Base-by-base conservation (phyloP, 2,888 invertebrate genomes). In the Amblyjoppa fuscipennis region DNA sequence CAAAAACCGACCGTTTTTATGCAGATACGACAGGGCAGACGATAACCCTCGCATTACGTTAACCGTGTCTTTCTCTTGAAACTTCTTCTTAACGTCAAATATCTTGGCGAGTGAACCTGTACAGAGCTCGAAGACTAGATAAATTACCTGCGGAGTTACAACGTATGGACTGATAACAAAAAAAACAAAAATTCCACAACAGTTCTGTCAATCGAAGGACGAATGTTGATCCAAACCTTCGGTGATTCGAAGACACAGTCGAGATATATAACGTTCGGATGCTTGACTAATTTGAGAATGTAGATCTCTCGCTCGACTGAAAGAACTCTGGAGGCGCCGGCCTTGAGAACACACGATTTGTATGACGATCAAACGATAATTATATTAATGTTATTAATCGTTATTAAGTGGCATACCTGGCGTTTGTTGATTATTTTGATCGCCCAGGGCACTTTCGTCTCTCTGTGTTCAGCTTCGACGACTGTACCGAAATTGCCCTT, bases 111-210 rank as follows among this genome's bases (percentile, higher is more conserved):
- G 91, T 87, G 95, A 95, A 28, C 94, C 95, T 28, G 92, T 91
- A 91, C 96, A 96, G 64, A 94, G 90, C 91, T 96, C 96, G 91
- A 95, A 94, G 13, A 96, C 94, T 87, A 96, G 92, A 91, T 95
- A 96, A 90, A 95, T 95, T 89, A 94, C 95, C 93, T 88, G 77
- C 4, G 25, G 77, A 78, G 45, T 53, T 56, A n/a, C 71, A 51
- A 9, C 20, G 9, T 51, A 45, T 20, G 7, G 13, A 49, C 1
- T 51, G 28, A 7, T 45, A 9, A 69, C 20, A 20, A 20, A 20
- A 20, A 20, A 20, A 20, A 20, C 41, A 49, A 11, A 25, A 61
- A 25, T 6, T 61, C 13, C 31, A 61, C 28, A 5, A 61, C 28
- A 31, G 2, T 13, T 41, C 9, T 28, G 20, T 20, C 9, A 56